Conservation (phyloP, 2,888 invertebrate genomes). For the Panorpa germanica region DNA sequence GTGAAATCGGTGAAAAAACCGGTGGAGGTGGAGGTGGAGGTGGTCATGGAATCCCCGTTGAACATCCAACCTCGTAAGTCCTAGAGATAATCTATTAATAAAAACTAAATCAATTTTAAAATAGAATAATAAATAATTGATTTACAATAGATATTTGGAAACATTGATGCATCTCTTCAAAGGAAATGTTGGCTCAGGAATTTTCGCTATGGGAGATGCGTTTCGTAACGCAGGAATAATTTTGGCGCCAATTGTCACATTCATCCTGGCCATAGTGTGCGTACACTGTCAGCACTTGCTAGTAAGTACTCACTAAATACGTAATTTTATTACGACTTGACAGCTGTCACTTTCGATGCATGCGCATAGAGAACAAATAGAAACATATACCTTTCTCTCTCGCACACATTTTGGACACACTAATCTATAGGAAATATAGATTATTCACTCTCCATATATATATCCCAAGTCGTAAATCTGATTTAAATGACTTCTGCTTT, state of each 20-base stretch:
- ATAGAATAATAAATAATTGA: neutral
- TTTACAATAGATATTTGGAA: conserved; percentile 36
- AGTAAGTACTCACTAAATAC: conserved; percentile 29
- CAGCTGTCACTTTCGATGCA: no score
- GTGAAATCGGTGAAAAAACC: no score
- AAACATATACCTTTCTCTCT: no score
- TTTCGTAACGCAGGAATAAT: conserved; percentile 81
- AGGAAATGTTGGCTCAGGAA: conserved; percentile 90
- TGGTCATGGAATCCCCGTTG: conserved; percentile 11
- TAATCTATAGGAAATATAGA: no score
- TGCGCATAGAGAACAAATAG: no score
- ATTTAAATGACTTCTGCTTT: no score
- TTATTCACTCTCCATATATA: no score
- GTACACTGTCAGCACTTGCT: conserved; percentile 87
- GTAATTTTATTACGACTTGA: no score
- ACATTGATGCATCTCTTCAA: conserved; percentile 85
- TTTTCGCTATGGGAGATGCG: conserved; percentile 90
- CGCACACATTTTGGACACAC: no score
- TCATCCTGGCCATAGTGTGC: conserved; percentile 65
- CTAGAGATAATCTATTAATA: conserved; percentile 4
- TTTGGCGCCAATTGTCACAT: conserved; percentile 58
- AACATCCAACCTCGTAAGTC: conserved; percentile 13
- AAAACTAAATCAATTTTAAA: neutral
- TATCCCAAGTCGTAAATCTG: no score
- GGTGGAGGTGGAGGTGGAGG: neutral